Conservation (phyloP, 1,140 invertebrate species). For the Belonocnema kinseyi region DNA sequence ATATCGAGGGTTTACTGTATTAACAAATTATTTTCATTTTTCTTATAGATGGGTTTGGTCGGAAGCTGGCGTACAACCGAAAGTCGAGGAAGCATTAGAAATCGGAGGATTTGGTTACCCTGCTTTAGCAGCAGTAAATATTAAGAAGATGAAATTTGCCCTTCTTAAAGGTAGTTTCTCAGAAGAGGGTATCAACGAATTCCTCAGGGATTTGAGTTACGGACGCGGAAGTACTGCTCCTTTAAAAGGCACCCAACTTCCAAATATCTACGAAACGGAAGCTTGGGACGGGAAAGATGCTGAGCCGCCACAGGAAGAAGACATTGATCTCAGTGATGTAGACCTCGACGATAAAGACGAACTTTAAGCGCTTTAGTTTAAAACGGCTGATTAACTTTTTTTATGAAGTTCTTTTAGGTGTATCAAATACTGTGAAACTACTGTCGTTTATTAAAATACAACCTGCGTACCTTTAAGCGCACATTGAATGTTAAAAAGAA, state of each 20-base stretch:
- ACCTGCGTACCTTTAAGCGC: too few species aligned
- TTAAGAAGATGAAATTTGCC: constrained; percentile 98
- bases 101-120: constrained; percentile 95
- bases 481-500: too few species aligned
- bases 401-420: neutral
- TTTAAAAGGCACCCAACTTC: constrained; percentile 90
- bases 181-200: constrained; percentile 95
- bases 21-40: neutral
- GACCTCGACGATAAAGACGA: constrained; percentile 92
- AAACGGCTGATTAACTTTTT: neutral
- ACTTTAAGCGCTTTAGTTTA: constrained; percentile 77
- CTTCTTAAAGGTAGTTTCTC: constrained; percentile 96
- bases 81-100: constrained; percentile 92
- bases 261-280: constrained; percentile 83
- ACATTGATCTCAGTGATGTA: constrained; percentile 94
- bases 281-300: constrained; percentile 99
- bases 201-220: constrained; percentile 95
- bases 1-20: neutral
- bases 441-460: too few species aligned
- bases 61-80: constrained; percentile 90
- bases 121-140: constrained; percentile 96
- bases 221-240: constrained; percentile 95
- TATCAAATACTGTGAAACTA: too few species aligned
- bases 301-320: constrained; percentile 91
- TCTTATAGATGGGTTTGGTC: constrained; percentile 93